A percentile compares a stretch with the other conserved stretches of the same genome.
Evolutionary conservation across 2,888 invertebrate genomes (phyloP).

Genomic region (Pegoplata infirma): DNA sequence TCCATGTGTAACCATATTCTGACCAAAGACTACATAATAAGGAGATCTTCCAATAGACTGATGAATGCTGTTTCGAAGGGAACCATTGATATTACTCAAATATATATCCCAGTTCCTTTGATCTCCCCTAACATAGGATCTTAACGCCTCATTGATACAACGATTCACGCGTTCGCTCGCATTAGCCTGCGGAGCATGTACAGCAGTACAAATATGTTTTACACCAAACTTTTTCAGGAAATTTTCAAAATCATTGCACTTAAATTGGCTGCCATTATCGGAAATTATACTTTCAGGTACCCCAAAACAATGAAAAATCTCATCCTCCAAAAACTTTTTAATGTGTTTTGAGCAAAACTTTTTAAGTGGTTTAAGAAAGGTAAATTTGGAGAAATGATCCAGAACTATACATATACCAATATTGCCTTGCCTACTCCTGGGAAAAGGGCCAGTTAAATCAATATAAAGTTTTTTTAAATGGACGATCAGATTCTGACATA

Average conservation of each 20-base stretch:
- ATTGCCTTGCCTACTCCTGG: constrained; percentile 39
- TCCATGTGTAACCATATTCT: constrained; percentile 42
- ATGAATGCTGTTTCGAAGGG: no score
- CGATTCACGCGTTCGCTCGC: constrained; percentile 45
- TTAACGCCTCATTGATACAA: background rate
- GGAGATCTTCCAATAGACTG: no score
- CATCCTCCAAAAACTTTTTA: no score
- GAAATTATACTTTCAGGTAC: constrained; percentile 62
- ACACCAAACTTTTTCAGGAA: constrained; percentile 48
- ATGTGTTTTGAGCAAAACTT: constrained; percentile 24
- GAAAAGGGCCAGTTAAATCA: constrained; percentile 44
- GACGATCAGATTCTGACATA: constrained; percentile 15
- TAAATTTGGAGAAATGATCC: constrained; percentile 49
- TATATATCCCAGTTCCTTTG: constrained; percentile 29
- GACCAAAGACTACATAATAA: constrained; percentile 31
- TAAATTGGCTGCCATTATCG: constrained; percentile 66
- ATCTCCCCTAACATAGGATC: background rate
- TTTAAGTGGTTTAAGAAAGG: no score
- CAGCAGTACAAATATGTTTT: constrained; percentile 64
- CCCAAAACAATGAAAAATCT: constrained; percentile 65
- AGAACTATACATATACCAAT: constrained; percentile 44
- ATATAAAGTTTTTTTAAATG: constrained; percentile 45
- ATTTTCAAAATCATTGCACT: constrained; percentile 22
- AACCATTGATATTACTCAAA: no score
- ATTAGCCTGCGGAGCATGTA: constrained; percentile 67